Conservation (phyloP, 2,888 invertebrate genomes). For the Pristionchus maxplancki region DNA sequence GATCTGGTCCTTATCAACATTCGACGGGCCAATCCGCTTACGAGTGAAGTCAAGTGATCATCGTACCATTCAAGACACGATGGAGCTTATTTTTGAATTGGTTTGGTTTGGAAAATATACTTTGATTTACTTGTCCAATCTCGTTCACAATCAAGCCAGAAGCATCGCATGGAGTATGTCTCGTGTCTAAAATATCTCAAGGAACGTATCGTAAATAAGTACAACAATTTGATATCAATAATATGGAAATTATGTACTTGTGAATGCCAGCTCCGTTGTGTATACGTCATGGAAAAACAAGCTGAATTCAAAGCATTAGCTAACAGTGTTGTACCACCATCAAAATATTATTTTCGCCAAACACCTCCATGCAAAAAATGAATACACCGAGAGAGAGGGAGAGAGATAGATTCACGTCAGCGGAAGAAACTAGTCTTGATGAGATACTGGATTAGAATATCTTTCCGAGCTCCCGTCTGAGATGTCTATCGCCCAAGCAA, state of each 20-base stretch:
- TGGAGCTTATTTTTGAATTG: too few species aligned
- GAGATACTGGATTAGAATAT: background rate
- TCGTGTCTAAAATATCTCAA: too few species aligned
- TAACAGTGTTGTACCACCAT: background rate
- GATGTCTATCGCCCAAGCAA: background rate
- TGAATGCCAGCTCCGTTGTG: too few species aligned
- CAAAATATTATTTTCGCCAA: background rate
- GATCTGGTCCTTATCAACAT: background rate
- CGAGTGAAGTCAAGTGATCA: background rate
- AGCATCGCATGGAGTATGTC: too few species aligned
- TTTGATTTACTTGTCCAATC: too few species aligned
- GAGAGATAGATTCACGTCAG: background rate
- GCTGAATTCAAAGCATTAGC: background rate
- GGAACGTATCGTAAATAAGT: too few species aligned
- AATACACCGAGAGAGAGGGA: background rate
- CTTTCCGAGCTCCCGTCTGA: background rate
- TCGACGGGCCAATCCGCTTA: conserved; percentile 17
- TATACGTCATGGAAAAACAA: background rate
- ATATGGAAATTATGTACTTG: too few species aligned
- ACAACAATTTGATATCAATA: too few species aligned
- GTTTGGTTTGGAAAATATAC: background rate
- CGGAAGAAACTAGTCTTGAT: background rate
- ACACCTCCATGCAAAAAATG: background rate
- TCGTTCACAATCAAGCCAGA: too few species aligned
- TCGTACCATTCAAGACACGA: background rate